Evolutionary conservation across 92 coral and sea anemone species (phyloP).

Genomic region (Isaurus tuberculatus): DNA sequence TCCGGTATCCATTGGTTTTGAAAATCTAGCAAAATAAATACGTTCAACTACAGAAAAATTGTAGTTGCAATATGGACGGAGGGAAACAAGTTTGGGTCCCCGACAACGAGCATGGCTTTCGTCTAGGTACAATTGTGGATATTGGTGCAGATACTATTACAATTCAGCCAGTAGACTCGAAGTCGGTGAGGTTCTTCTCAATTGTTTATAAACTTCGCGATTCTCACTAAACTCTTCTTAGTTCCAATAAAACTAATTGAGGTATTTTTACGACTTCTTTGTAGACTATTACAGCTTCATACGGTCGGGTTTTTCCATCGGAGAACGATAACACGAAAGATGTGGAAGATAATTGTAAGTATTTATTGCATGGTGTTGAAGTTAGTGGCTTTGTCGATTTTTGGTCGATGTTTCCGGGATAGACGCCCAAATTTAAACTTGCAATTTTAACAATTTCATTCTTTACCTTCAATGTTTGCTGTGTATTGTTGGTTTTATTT

Average conservation of each 20-base stretch:
- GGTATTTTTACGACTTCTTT: constrained; percentile 20
- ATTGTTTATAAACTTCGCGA: constrained; percentile 6
- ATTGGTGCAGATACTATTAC: constrained; percentile 87
- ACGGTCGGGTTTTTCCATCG: constrained; percentile 90
- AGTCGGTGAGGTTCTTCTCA: constrained; percentile 29
- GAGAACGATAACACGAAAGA: constrained; percentile 91
- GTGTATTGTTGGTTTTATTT: not conserved
- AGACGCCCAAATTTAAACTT: constrained; percentile 20
- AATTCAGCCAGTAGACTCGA: constrained; percentile 77
- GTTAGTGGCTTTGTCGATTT: constrained; percentile 1
- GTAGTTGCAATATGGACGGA: constrained; percentile 66
- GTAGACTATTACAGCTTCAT: constrained; percentile 88
- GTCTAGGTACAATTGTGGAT: constrained; percentile 90
- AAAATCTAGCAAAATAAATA: not conserved
- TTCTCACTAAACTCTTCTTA: not conserved
- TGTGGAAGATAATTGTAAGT: constrained; percentile 98
- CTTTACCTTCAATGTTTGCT: not conserved
- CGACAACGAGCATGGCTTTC: constrained; percentile 93
- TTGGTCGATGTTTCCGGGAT: constrained; percentile 38
- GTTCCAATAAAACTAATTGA: constrained; percentile 3
- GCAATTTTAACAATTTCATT: not conserved
- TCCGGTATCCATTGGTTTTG: constrained; percentile 34
- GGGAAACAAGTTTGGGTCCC: constrained; percentile 96
- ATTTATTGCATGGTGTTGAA: constrained; percentile 3
- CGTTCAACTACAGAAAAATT: too few species aligned